These are phyloP conservation scores for Microcebus tavaratra DNA, from an alignment of 2,113 vertebrate species.

Conservation along the genomic window DNA sequence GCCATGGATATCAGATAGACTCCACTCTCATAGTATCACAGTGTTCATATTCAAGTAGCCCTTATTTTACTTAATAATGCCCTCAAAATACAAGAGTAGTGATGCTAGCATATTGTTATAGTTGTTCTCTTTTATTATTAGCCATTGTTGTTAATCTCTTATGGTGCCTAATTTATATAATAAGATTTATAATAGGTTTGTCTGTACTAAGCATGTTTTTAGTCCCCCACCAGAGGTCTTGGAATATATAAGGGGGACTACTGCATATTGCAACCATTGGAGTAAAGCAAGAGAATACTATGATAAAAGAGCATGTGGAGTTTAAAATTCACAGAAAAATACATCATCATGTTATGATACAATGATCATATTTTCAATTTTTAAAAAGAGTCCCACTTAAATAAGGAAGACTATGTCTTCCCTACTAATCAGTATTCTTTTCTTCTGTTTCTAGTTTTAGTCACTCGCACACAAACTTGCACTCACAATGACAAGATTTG, in stretches of 20 bases:
- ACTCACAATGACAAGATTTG: background rate
- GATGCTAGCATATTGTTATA: background rate
- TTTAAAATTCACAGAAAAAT: slow-evolving; percentile 25
- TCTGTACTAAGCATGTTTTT: background rate
- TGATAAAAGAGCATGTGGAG: background rate
- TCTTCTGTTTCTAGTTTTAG: background rate
- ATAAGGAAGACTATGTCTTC: background rate
- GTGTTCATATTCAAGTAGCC: background rate
- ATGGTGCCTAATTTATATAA: background rate
- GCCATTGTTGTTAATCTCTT: background rate
- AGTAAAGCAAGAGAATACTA: background rate
- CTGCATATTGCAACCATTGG: background rate
- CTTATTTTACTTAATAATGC: background rate
- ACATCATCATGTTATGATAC: background rate
- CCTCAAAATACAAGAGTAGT: background rate
- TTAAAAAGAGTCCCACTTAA: background rate
- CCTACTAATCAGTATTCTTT: background rate
- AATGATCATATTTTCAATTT: background rate
- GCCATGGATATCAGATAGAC: background rate
- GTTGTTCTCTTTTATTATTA: background rate
- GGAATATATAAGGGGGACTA: background rate
- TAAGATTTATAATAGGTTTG: background rate
- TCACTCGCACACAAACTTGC: background rate
- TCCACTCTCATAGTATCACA: background rate
- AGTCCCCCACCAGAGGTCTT: background rate